A percentile compares a stretch with the other conserved stretches of the same genome.
phyloP scores from a whole-genome alignment of 2,888 invertebrate species.

The Eristalis tenax region DNA sequence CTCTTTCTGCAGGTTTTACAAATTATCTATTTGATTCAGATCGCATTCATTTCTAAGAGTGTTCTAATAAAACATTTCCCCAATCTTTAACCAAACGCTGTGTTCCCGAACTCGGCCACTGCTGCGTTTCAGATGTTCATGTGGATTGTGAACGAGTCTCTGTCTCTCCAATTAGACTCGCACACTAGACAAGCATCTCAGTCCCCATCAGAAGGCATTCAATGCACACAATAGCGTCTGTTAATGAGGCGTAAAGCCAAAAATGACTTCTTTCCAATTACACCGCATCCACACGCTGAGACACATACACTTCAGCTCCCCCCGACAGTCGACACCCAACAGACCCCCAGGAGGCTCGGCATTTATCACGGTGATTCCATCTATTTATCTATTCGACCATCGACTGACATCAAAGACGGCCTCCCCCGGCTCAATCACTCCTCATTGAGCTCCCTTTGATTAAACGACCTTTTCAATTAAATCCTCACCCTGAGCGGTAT shows the following conservation, averaged over 20 bases:
- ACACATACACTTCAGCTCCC: neutral
- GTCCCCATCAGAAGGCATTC: neutral
- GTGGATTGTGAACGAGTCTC: too few relatives aligned
- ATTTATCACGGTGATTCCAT: conserved; percentile 15
- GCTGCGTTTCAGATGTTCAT: too few relatives aligned
- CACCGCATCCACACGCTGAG: neutral
- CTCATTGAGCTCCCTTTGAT: conserved; percentile 25
- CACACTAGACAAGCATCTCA: neutral
- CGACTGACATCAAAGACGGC: conserved; percentile 54
- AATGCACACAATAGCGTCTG: conserved; percentile 7
- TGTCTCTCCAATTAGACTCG: too few relatives aligned
- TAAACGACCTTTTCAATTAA: conserved; percentile 39
- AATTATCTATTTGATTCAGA: too few relatives aligned
- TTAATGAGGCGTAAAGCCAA: conserved; percentile 19
- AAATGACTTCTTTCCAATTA: conserved; percentile 1
- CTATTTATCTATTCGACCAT: conserved; percentile 10
- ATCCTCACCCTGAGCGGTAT: neutral
- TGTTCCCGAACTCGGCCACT: too few relatives aligned
- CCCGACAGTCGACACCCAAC: neutral
- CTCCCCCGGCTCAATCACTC: conserved; percentile 14
- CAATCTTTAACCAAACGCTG: too few relatives aligned
- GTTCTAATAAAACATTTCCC: too few relatives aligned
- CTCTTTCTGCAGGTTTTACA: too few relatives aligned
- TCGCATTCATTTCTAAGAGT: too few relatives aligned
- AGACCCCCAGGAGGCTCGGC: conserved; percentile 18